Base-by-base conservation (phyloP, 2,888 invertebrate species). In the Metallyticus violacea region DNA sequence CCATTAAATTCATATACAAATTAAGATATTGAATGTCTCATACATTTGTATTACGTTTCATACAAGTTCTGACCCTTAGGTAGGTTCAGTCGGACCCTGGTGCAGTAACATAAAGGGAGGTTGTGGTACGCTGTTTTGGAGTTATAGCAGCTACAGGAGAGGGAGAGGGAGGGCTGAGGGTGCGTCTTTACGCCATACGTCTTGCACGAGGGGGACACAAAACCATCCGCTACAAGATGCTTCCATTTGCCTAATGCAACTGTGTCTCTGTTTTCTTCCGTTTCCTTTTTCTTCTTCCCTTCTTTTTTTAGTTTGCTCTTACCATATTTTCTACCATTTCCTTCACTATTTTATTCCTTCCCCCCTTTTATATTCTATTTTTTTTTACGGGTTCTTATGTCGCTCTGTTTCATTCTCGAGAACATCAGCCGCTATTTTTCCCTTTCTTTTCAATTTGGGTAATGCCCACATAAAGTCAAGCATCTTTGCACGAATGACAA, bases 191-290 rank as follows among this genome's bases (percentile, higher is more conserved):
- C 30, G 81, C 81, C 81, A 81, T 81, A 81, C 81, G 81, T 81
- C 81, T 81, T 30, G 25, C 27, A 25, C 30, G 29, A 81, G 81
- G 40, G 30, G 81, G 25, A 62, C 40, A 62, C 79, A 28, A 5
- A 29, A 80, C 29, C 15, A 26, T 81, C 30, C 81, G 30, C 79
- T 85, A 30, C 85, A 85, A 85, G 85, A 40, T 85, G 76, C 85
- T 85, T 87, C 88, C 87, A 88, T 88, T 88, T 88, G 85, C 87
- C 85, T 88, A 88, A 88, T 88, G 88, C 87, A 85, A 84, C 85
- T 79, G 84, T 79, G 27, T 83, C 62, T 83, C 76, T 84, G 78
- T 87, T 83, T 79, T 15, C 83, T 82, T 29, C 9, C 78, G 77
- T 77, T 29, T 6, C 79, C 40, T 29, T 27, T 40, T n/a, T 9